Conservation (phyloP, 2,797 vertebrate genomes). For the Loris lydekkerianus region DNA sequence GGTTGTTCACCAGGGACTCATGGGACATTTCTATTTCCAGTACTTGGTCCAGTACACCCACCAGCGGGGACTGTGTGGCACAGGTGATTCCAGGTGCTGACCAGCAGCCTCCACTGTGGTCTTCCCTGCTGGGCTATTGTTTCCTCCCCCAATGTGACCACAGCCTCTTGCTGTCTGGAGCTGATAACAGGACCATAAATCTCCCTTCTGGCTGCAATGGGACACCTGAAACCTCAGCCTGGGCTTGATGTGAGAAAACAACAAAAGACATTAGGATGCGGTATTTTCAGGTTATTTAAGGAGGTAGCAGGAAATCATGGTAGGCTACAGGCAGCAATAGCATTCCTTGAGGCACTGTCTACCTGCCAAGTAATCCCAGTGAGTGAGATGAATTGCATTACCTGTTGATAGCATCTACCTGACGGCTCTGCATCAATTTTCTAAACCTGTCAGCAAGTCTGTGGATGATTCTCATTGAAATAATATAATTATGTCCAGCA, state of each 20-base stretch:
- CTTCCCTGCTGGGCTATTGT: neutral
- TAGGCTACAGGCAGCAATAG: constrained; percentile 33
- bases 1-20: constrained; percentile 81
- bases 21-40: neutral
- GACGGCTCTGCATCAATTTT: neutral
- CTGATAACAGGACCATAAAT: constrained; percentile 86
- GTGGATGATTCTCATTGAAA: neutral
- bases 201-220: constrained; percentile 77
- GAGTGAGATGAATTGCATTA: neutral
- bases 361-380: neutral
- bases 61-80: neutral
- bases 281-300: constrained; percentile 70
- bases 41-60: neutral
- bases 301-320: constrained; percentile 66
- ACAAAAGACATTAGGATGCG: constrained; percentile 58
- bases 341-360: neutral
- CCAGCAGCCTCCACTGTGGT: neutral
- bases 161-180: constrained; percentile 82
- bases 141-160: constrained; percentile 66
- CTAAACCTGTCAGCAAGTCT: constrained; percentile 17
- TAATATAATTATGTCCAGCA: neutral
- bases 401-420: constrained; percentile 60
- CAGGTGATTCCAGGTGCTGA: constrained; percentile 71
- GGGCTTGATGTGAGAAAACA: constrained; percentile 83
- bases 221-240: constrained; percentile 80